phyloP scores from a whole-genome alignment of 2,797 vertebrate species.

The Enteromius trimaculatus region DNA sequence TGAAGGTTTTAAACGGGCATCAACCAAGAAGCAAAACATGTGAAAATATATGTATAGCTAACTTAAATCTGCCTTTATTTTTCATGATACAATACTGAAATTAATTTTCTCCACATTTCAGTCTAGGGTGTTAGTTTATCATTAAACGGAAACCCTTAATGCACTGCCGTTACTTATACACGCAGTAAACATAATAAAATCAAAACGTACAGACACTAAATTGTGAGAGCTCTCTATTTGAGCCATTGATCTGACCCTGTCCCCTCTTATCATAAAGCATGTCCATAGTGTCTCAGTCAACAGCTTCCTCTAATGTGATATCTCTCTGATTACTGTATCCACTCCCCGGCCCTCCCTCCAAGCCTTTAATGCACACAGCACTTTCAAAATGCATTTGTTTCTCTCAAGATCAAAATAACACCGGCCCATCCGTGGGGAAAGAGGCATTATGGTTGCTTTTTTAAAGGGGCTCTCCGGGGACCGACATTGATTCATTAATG shows the following conservation, averaged over 20 bases:
- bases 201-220: constrained; percentile 53
- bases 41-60: constrained; percentile 53
- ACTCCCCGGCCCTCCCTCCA: constrained; percentile 63
- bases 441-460: constrained; percentile 61
- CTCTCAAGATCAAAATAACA: constrained; percentile 73
- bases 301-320: constrained; percentile 64
- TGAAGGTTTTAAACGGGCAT: constrained; percentile 77
- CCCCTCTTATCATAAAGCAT: constrained; percentile 65
- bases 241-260: constrained; percentile 61
- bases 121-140: neutral
- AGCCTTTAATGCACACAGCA: constrained; percentile 65
- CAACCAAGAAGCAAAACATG: constrained; percentile 74
- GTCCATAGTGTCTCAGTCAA: constrained; percentile 62
- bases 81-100: neutral
- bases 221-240: constrained; percentile 57
- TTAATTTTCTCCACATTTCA: neutral
- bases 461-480: constrained; percentile 73
- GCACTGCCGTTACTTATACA: constrained; percentile 31
- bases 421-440: constrained; percentile 59
- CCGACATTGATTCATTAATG: constrained; percentile 80
- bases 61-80: neutral
- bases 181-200: constrained; percentile 40
- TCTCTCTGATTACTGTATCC: constrained; percentile 62
- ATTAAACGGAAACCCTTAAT: constrained; percentile 37
- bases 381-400: constrained; percentile 70